Conservation (phyloP, 2,113 vertebrate species). For the Varanus salvator region DNA sequence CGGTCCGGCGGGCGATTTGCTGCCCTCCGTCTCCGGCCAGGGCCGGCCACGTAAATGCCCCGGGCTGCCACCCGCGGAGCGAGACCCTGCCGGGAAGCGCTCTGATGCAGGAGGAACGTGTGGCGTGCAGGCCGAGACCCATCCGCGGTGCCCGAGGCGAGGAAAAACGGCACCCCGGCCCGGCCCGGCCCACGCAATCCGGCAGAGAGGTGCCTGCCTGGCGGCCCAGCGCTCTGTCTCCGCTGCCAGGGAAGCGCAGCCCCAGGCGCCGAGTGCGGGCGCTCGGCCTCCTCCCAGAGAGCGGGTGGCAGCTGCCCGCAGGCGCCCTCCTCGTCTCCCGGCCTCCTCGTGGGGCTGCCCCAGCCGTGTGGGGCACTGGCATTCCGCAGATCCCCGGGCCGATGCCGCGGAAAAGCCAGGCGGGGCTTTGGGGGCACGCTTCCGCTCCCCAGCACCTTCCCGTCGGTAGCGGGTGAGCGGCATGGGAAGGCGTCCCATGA, state of each 20-base stretch:
- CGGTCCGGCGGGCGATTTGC: neutral
- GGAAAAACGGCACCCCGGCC: constrained; percentile 12
- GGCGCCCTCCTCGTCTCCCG: neutral
- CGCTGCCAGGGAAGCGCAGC: neutral
- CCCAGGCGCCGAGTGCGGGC: neutral
- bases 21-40: constrained; percentile 37
- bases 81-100: constrained; percentile 68
- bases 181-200: neutral
- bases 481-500: neutral
- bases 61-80: constrained; percentile 41
- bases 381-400: too few relatives aligned
- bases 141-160: constrained; percentile 48
- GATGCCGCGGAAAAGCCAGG: too few relatives aligned
- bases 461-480: neutral
- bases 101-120: constrained; percentile 64
- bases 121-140: constrained; percentile 61
- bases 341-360: neutral
- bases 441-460: too few relatives aligned
- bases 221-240: constrained; percentile 59
- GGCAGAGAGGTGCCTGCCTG: constrained; percentile 43
- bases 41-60: neutral
- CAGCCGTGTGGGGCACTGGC: too few relatives aligned
- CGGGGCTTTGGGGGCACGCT: too few relatives aligned
- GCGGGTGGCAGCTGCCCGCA: too few relatives aligned
- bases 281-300: neutral